Conservation (phyloP, 2,113 vertebrate genomes). For the Balaeniceps rex region DNA sequence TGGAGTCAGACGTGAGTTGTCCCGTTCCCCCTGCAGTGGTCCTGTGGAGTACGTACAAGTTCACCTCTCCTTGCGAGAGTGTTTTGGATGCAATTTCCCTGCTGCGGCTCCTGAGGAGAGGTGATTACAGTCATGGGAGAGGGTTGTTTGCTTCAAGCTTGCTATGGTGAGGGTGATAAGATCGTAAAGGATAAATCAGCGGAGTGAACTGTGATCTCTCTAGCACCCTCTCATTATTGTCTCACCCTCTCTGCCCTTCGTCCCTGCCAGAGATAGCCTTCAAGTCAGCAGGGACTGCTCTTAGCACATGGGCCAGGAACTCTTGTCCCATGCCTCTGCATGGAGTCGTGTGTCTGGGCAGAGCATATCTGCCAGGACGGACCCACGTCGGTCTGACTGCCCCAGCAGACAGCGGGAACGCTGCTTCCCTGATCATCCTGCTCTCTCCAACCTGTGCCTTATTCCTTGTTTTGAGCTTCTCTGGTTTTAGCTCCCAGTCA, state of each 20-base stretch:
- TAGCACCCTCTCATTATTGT: neutral
- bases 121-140: neutral
- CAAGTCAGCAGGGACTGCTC: neutral
- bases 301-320: accelerated
- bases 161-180: neutral
- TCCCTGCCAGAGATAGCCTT: neutral
- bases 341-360: neutral
- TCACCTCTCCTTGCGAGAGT: neutral
- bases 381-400: accelerated
- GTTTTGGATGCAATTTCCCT: neutral
- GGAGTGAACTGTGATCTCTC: neutral
- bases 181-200: neutral
- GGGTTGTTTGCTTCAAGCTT: neutral
- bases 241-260: neutral
- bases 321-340: neutral
- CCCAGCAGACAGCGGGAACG: accelerated
- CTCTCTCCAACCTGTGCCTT: neutral
- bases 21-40: neutral
- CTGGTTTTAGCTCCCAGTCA: neutral
- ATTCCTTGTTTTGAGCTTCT: neutral
- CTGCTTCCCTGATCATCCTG: neutral
- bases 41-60: neutral
- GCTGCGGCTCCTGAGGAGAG: neutral
- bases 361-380: neutral
- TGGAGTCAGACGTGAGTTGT: neutral